Percentiles rank a stretch among this genome's conserved stretches.
These are phyloP conservation scores for Pycnomerus fuliginosus DNA, from an alignment of 2,888 invertebrate species.

Conservation along the genomic window DNA sequence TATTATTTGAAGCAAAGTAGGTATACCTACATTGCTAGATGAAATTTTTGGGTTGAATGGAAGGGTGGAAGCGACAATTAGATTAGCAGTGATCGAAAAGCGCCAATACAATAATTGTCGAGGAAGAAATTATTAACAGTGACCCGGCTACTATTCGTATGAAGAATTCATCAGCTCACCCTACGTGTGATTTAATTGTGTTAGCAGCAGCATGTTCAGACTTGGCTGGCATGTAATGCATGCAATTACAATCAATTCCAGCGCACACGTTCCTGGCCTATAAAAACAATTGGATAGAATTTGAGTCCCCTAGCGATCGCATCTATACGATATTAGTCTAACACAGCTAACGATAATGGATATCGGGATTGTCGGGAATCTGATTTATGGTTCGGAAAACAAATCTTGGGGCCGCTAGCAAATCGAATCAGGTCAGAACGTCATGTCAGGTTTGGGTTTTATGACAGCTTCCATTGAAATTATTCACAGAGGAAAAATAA, in stretches of 20 bases:
- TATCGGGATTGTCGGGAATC: conserved; percentile 52
- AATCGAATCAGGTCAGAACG: conserved; percentile 52
- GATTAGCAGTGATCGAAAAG: no score
- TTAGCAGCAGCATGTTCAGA: conserved; percentile 31
- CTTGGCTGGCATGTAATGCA: conserved; percentile 35
- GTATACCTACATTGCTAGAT: no score
- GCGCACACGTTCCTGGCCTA: conserved; percentile 33
- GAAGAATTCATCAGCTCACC: no score
- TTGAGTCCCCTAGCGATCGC: conserved; percentile 30
- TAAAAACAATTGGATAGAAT: conserved; percentile 43
- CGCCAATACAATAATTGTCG: no score
- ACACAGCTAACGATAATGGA: conserved; percentile 51
- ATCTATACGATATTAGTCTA: conserved; percentile 42
- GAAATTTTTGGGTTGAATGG: no score
- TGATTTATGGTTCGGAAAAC: conserved; percentile 53
- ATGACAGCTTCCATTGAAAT: conserved; percentile 22
- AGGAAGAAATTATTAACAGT: no score
- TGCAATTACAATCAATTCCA: conserved; percentile 43
- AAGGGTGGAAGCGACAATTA: no score
- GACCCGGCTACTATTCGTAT: no score
- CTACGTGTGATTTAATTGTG: conserved; percentile 23
- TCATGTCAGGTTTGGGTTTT: conserved; percentile 38
- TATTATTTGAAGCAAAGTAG: no score
- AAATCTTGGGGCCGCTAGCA: conserved; percentile 48
- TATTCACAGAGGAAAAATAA: conserved; percentile 16